A percentile compares a stretch with the other conserved stretches of the same genome.
Conservation (phyloP, 2,797 vertebrate species). For the Bovichtus diacanthus region DNA sequence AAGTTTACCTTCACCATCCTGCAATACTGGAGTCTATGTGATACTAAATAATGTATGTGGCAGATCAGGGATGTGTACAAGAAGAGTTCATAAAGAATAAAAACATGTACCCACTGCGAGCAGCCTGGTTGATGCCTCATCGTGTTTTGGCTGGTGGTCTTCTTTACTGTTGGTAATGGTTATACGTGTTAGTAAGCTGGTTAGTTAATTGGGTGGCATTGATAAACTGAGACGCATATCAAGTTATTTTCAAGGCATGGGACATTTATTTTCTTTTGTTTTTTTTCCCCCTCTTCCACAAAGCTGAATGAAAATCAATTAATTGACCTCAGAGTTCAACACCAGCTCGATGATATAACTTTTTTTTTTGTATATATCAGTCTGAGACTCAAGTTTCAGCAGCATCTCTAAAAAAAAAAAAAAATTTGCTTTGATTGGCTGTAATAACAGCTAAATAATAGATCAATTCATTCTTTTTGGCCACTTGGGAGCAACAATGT, state of each 20-base stretch:
- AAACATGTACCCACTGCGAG: neutral
- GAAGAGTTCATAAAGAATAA: constrained; percentile 51
- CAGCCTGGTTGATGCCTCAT: constrained; percentile 6
- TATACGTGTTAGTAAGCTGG: no score
- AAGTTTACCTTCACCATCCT: constrained; percentile 63
- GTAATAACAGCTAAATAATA: no score
- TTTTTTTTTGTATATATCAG: neutral
- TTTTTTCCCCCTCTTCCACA: no score
- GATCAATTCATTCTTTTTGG: neutral
- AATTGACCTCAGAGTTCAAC: neutral
- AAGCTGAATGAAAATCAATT: neutral
- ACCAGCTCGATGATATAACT: neutral
- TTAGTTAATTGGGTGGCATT: constrained; percentile 10
- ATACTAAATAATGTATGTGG: constrained; percentile 58
- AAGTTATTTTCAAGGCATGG: neutral
- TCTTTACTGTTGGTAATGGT: neutral
- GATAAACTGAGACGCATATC: neutral
- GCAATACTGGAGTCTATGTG: constrained; percentile 35
- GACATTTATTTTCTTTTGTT: neutral
- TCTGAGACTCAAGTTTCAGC: neutral
- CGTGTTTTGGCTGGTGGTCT: neutral
- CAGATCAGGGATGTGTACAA: constrained; percentile 43
- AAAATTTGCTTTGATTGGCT: neutral
- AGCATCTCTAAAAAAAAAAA: neutral
- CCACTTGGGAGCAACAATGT: neutral